A percentile compares a stretch with the other conserved stretches of the same genome.
These are phyloP conservation scores for Calameuta filiformis DNA, from an alignment of 2,888 invertebrate genomes.

Conservation along the genomic window DNA sequence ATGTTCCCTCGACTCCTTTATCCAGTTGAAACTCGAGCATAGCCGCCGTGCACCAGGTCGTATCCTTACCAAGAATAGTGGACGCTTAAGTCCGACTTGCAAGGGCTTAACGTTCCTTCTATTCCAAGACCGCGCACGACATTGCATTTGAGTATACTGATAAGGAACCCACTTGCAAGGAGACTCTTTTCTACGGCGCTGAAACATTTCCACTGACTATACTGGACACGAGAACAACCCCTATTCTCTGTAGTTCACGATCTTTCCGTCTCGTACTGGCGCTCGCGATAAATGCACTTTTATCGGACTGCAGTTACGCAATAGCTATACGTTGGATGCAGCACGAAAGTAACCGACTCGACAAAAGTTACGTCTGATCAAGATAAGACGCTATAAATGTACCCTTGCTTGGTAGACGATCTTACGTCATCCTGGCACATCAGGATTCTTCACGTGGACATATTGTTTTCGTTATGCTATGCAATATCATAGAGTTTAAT, in stretches of 20 bases:
- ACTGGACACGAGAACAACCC: not conserved
- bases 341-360: not conserved
- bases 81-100: not conserved
- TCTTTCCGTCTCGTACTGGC: not conserved
- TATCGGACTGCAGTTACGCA: not conserved
- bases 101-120: not conserved
- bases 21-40: constrained; percentile 10
- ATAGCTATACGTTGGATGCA: not conserved
- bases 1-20: constrained; percentile 26
- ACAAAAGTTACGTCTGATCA: constrained; percentile 44
- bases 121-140: not conserved
- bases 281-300: not conserved
- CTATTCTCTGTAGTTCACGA: not conserved
- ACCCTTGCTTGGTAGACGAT: not conserved
- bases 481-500: not conserved
- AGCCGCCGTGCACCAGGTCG: constrained; percentile 9
- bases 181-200: not conserved
- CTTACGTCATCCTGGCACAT: not conserved
- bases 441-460: not conserved
- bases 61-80: not conserved
- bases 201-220: not conserved
- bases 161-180: not conserved
- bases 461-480: not conserved
- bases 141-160: not conserved
- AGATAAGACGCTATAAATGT: constrained; percentile 48